A percentile compares a stretch with the other conserved stretches of the same genome.
Conservation (phyloP, 2,888 invertebrate genomes). For the Euproctis similis region DNA sequence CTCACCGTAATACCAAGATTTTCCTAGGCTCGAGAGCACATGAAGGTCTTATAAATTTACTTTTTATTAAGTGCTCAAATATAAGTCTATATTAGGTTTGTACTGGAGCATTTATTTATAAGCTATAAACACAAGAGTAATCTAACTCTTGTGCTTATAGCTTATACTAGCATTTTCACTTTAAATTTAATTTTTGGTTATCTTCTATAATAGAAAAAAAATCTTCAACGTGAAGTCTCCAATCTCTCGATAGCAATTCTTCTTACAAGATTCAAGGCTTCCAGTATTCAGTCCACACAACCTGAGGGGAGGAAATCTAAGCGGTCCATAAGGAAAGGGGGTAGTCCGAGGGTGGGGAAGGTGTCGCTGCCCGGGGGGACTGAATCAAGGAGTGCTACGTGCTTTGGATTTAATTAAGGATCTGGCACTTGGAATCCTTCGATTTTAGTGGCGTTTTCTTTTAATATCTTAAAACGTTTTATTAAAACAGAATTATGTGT, state of each 20-base stretch:
- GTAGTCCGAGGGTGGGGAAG: slow-evolving; percentile 30
- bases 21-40: too few species aligned
- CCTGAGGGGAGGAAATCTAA: slow-evolving; percentile 71
- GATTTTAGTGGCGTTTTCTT: slow-evolving; percentile 70
- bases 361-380: slow-evolving; percentile 52
- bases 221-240: slow-evolving; percentile 57
- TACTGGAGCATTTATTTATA: too few species aligned
- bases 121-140: too few species aligned
- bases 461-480: slow-evolving; percentile 44
- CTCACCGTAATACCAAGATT: too few species aligned
- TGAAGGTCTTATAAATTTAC: too few species aligned
- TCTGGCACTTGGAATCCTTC: slow-evolving; percentile 64
- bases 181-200: too few species aligned
- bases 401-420: slow-evolving; percentile 73
- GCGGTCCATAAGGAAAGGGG: slow-evolving; percentile 71
- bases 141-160: too few species aligned
- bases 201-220: too few species aligned
- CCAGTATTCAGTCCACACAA: slow-evolving; percentile 70
- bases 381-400: slow-evolving; percentile 75
- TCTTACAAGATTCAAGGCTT: slow-evolving; percentile 70
- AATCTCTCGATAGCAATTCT: slow-evolving; percentile 70
- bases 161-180: too few species aligned
- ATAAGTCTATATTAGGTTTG: too few species aligned
- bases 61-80: too few species aligned
- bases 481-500: slow-evolving; percentile 24